These are phyloP conservation scores for Phataginus tricuspis DNA, from an alignment of 2,797 vertebrate species.

Conservation along the genomic window DNA sequence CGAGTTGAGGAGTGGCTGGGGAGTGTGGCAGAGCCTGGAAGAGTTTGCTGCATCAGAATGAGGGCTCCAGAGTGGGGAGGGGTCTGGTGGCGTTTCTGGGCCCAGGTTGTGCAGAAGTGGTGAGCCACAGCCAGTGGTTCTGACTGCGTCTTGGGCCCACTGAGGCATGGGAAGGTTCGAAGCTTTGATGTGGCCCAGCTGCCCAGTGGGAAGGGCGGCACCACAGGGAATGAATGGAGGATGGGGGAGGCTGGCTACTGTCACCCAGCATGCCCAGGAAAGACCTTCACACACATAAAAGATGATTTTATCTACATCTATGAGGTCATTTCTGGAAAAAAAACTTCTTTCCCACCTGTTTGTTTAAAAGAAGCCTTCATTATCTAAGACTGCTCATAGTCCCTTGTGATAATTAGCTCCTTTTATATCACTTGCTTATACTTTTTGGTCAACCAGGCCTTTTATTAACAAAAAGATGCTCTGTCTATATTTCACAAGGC, in stretches of 20 bases:
- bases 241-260: neutral
- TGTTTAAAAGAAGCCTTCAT: neutral
- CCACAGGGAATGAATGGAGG: too few species aligned
- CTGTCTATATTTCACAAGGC: conserved; percentile 11
- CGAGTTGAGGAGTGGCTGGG: too few species aligned
- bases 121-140: neutral
- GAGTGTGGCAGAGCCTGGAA: neutral
- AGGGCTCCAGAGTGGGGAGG: accelerated
- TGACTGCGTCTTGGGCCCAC: neutral
- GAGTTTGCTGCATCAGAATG: neutral
- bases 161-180: neutral
- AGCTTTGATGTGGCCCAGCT: neutral
- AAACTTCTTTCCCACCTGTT: neutral
- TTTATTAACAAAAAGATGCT: conserved; percentile 43
- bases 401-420: neutral
- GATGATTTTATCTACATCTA: neutral
- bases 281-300: neutral
- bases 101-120: neutral
- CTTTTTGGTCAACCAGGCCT: neutral
- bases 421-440: conserved; percentile 23
- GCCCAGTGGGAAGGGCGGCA: neutral
- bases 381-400: neutral
- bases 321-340: neutral
- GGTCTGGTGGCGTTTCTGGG: accelerated
- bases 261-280: neutral